phyloP scores from a whole-genome alignment of 2,113 vertebrate genomes.

The Hydropotes inermis region DNA sequence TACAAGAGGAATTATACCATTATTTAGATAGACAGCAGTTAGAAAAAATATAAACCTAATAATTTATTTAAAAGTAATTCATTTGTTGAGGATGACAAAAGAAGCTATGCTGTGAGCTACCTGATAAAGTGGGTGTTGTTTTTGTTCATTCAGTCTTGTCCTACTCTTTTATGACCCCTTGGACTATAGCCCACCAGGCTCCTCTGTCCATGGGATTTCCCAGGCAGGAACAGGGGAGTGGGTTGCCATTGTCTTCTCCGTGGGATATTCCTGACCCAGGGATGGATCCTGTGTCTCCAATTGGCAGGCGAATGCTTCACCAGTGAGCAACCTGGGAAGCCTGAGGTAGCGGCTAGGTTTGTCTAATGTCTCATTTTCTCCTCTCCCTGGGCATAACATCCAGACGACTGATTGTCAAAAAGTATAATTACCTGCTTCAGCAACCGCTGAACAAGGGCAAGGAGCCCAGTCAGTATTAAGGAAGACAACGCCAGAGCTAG shows the following conservation, averaged over 20 bases:
- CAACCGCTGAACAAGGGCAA: background rate
- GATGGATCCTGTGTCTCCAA: background rate
- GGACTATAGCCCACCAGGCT: background rate
- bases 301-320: background rate
- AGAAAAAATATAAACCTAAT: background rate
- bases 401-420: background rate
- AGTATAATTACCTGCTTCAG: background rate
- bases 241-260: background rate
- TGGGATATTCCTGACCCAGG: background rate
- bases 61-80: background rate
- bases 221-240: background rate
- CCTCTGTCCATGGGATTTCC: background rate
- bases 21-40: background rate
- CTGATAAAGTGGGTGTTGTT: background rate
- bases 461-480: background rate
- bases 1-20: background rate
- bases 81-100: background rate
- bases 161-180: background rate
- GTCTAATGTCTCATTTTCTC: background rate
- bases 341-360: background rate
- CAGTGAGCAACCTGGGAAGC: background rate
- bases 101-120: background rate
- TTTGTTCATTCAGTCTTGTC: background rate
- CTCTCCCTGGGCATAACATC: background rate
- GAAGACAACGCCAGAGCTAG: background rate